Base-by-base conservation (phyloP, 1,140 invertebrate genomes). In the Epicauta chinensis region DNA sequence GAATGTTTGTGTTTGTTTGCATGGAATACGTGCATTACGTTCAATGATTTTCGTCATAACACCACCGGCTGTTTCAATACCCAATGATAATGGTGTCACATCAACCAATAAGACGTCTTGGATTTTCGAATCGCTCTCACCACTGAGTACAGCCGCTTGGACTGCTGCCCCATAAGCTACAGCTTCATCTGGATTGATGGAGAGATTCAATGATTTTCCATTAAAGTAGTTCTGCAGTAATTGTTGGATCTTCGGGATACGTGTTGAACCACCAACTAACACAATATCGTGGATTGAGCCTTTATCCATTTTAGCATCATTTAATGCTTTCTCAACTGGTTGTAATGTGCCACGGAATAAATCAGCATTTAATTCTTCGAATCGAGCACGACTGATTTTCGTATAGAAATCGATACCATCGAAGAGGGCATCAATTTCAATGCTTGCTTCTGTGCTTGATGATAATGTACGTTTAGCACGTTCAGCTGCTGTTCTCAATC, bases 91-190 rank as follows among this genome's bases (percentile, higher is more conserved):
- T 14, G 75, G 75, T 0, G 75, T 68, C 0, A 78, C 75, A 60
- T 78, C 76, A 4, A 79, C 62, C 1, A 80, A 64, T 3, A 81
- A 60, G n/a, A 80, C 65, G 65, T 87, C 83, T 64, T 23, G n/a
- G n/a, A n/a, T 80, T 80, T 34, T 81, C 74, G 41, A n/a, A n/a
- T n/a, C n/a, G n/a, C n/a, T n/a, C n/a, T 79, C 71, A 2, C 79
- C 76, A n/a, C 70, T 71, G 11, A 89, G 67, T 55, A 89, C 87
- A 39, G 79, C 79, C 37, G 85, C 86, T 41, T 89, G 81, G 2
- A 83, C 77, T 3, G 81, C 82, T 15, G 84, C 84, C 6, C 86
- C 85, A 63, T 86, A 88, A 7, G 86, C 86, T 0, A 88, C 85
- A 30, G 84, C 84, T 61, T 87, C 86, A 62, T 89, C 86, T 5